Conservation (phyloP, 2,113 vertebrate genomes). For the Platysteira castanea region DNA sequence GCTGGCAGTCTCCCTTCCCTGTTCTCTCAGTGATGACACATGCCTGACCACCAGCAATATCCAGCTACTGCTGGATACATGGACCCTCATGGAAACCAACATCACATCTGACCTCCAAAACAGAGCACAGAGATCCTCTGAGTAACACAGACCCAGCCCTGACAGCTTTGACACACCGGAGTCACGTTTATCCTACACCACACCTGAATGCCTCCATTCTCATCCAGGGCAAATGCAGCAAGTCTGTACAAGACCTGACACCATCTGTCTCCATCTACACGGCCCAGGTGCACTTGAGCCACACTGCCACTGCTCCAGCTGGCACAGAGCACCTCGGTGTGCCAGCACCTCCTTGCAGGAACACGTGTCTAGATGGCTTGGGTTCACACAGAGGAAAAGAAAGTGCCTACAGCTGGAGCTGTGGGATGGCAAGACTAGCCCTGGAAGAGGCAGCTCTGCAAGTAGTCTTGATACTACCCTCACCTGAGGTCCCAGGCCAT, state of each 20-base stretch:
- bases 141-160: background rate
- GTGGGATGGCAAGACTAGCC: background rate
- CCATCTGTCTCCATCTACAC: background rate
- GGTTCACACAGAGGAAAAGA: background rate
- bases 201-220: background rate
- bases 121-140: background rate
- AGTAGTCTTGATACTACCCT: background rate
- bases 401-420: background rate
- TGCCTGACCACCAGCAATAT: background rate
- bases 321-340: background rate
- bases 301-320: background rate
- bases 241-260: background rate
- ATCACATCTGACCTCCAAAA: background rate
- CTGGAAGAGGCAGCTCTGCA: background rate
- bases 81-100: accelerated
- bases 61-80: background rate
- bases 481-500: background rate
- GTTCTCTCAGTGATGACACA: background rate
- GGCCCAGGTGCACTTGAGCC: background rate
- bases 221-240: background rate
- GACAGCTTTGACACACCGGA: background rate
- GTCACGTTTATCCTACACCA: background rate
- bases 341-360: background rate
- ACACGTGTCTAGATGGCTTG: background rate
- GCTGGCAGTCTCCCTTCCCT: background rate